phyloP scores from a whole-genome alignment of 2,113 vertebrate genomes.

The Dunckerocampus dactyliophorus region DNA sequence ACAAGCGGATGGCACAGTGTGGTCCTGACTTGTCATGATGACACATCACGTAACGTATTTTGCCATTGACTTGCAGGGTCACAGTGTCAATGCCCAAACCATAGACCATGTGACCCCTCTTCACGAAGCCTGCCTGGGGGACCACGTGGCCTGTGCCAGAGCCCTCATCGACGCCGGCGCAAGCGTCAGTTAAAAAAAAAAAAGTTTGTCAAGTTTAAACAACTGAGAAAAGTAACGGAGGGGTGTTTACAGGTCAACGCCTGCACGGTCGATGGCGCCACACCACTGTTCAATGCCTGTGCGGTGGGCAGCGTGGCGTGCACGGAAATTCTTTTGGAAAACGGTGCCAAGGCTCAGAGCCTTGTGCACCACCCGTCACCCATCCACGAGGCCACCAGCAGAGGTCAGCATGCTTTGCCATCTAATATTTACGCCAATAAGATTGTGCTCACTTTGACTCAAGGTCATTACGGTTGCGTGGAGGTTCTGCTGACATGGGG shows the following conservation, averaged over 20 bases:
- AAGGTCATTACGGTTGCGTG: slow-evolving; percentile 89
- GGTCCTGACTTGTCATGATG: no score
- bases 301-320: slow-evolving; percentile 83
- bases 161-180: slow-evolving; percentile 91
- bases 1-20: no score
- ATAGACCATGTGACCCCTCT: slow-evolving; percentile 92
- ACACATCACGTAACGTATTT: slow-evolving; percentile 13
- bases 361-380: slow-evolving; percentile 83
- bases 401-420: slow-evolving; percentile 69
- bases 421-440: no score
- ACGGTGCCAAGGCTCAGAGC: slow-evolving; percentile 84
- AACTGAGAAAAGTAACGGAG: slow-evolving; percentile 40
- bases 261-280: slow-evolving; percentile 88
- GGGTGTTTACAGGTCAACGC: slow-evolving; percentile 82
- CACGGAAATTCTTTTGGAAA: slow-evolving; percentile 83
- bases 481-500: slow-evolving; percentile 88
- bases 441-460: not conserved
- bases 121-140: slow-evolving; percentile 90
- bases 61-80: slow-evolving; percentile 75
- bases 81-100: slow-evolving; percentile 88
- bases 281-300: slow-evolving; percentile 88
- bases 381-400: slow-evolving; percentile 86
- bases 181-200: slow-evolving; percentile 76
- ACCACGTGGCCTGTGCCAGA: slow-evolving; percentile 85
- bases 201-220: not conserved